These are phyloP conservation scores for Cromileptes altivelis DNA, from an alignment of 2,113 vertebrate species.

Conservation along the genomic window DNA sequence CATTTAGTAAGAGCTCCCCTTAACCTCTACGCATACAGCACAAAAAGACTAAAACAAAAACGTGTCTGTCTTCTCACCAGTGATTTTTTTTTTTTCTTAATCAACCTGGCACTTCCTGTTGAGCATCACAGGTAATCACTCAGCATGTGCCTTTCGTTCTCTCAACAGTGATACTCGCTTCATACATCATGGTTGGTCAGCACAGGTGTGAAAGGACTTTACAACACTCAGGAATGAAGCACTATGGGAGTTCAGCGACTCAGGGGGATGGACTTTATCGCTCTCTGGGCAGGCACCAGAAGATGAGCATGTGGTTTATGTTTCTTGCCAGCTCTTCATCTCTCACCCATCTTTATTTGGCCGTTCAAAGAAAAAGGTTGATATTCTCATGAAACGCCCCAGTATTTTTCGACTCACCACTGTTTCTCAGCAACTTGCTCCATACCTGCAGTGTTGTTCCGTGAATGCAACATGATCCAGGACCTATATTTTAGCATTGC, in stretches of 20 bases:
- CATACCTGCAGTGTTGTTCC: background rate
- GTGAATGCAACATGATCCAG: constrained; percentile 9
- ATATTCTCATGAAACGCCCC: constrained; percentile 43
- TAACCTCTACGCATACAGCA: background rate
- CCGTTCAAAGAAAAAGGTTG: constrained; percentile 36
- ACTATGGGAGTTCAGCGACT: constrained; percentile 63
- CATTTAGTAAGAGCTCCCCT: background rate
- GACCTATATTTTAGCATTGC: background rate
- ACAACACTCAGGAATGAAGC: constrained; percentile 44
- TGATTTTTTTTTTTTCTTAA: background rate
- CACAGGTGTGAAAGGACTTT: constrained; percentile 66
- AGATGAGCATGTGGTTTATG: constrained; percentile 73
- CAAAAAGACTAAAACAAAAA: constrained; percentile 9
- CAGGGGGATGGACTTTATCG: constrained; percentile 59
- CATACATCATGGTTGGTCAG: constrained; percentile 16
- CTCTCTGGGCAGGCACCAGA: constrained; percentile 44
- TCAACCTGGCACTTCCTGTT: constrained; percentile 22
- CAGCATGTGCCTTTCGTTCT: constrained; percentile 50
- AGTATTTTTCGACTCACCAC: constrained; percentile 20
- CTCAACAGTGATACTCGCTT: constrained; percentile 2
- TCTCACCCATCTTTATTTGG: constrained; percentile 42
- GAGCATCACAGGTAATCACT: constrained; percentile 34
- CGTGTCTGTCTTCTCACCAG: background rate
- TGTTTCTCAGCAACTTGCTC: constrained; percentile 8
- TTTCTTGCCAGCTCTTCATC: constrained; percentile 54